A percentile compares a stretch with the other conserved stretches of the same genome.
Conservation (phyloP, 2,888 invertebrate species). For the Tenthredo scrophulariae region DNA sequence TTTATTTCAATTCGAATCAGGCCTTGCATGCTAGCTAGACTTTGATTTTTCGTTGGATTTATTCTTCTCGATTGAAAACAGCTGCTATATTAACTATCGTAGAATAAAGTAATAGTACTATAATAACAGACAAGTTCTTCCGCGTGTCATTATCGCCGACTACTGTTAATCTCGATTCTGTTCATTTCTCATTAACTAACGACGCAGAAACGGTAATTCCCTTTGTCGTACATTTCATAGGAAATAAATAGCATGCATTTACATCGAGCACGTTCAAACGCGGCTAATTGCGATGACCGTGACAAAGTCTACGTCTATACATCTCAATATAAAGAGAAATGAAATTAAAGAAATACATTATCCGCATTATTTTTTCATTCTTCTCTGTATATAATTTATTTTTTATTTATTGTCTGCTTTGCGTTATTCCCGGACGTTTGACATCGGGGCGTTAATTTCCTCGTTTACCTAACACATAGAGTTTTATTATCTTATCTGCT, state of each 20-base stretch:
- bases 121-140: neutral
- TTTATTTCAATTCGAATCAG: neutral
- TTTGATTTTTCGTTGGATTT: neutral
- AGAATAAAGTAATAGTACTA: neutral
- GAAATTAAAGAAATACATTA: neutral
- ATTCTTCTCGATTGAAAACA: neutral
- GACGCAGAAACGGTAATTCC: neutral
- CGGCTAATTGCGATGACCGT: neutral
- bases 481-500: neutral
- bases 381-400: no score
- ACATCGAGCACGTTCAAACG: neutral
- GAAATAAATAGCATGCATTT: neutral
- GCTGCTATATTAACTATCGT: neutral
- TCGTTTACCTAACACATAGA: neutral
- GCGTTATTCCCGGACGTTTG: neutral
- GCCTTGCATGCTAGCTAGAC: neutral
- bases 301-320: neutral
- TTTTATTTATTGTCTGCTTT: no score
- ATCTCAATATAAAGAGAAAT: neutral
- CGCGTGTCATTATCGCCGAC: no score
- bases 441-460: neutral
- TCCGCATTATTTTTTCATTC: neutral
- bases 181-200: neutral
- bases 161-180: no score
- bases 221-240: neutral